Conservation (phyloP, 1,140 invertebrate species). For the Eumeta japonica region DNA sequence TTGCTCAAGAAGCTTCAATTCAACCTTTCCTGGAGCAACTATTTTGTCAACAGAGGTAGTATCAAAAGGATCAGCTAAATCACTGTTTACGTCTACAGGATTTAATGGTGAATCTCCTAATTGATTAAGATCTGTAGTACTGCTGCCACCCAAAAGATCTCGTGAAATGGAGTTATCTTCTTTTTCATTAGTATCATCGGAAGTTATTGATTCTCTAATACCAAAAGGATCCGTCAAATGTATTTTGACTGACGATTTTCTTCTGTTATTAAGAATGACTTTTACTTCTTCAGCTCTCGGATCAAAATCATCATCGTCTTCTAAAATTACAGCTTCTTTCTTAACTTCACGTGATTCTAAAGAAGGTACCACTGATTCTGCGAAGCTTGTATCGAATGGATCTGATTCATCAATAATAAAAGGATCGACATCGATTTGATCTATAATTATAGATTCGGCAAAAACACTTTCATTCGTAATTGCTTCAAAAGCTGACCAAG, state of each 20-base stretch:
- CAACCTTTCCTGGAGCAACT: constrained; percentile 70
- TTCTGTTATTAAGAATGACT: constrained; percentile 44
- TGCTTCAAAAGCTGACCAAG: constrained; percentile 64
- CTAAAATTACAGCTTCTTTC: constrained; percentile 58
- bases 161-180: constrained; percentile 27
- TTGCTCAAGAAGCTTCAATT: constrained; percentile 76
- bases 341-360: constrained; percentile 51
- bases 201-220: constrained; percentile 53
- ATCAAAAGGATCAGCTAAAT: constrained; percentile 81
- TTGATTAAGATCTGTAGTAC: constrained; percentile 70
- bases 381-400: constrained; percentile 85
- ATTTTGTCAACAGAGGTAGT: constrained; percentile 73
- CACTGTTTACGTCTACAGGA: constrained; percentile 60
- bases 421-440: constrained; percentile 44
- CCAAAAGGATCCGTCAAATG: constrained; percentile 58
- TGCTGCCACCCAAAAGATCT: constrained; percentile 74
- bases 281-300: constrained; percentile 63
- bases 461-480: constrained; percentile 85
- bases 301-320: constrained; percentile 69
- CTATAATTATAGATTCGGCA: constrained; percentile 70
- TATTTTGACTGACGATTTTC: constrained; percentile 60
- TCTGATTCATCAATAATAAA: constrained; percentile 57
- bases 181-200: constrained; percentile 42
- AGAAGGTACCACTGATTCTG: constrained; percentile 68
- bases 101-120: constrained; percentile 68